These are phyloP conservation scores for Corythornis vintsioides DNA, from an alignment of 2,113 vertebrate genomes.

Conservation along the genomic window DNA sequence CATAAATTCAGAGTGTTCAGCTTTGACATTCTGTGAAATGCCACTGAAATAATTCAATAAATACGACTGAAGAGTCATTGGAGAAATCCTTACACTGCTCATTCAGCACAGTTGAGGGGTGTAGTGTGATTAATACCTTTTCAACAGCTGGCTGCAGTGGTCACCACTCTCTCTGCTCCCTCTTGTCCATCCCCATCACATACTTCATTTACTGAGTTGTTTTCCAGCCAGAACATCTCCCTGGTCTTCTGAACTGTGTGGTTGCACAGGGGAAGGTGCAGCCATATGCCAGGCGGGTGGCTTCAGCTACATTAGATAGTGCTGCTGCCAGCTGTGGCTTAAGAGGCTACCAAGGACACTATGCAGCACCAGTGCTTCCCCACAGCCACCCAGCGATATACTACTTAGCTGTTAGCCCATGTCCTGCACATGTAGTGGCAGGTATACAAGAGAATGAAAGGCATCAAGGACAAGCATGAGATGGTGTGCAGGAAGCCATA, in stretches of 20 bases:
- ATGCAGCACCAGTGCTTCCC: not conserved
- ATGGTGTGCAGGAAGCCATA: not conserved
- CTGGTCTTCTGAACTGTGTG: not conserved
- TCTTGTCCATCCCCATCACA: not conserved
- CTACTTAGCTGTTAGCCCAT: not conserved
- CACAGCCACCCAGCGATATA: not conserved
- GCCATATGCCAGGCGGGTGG: not conserved
- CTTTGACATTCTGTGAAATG: not conserved
- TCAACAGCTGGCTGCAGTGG: not conserved
- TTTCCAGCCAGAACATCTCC: not conserved
- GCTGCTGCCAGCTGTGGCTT: not conserved
- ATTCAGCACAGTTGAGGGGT: not conserved
- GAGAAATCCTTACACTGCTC: not conserved
- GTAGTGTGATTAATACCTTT: not conserved
- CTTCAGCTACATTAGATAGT: not conserved
- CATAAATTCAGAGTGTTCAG: not conserved
- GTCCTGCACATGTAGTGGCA: fast-evolving
- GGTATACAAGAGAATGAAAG: not conserved
- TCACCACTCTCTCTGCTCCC: not conserved
- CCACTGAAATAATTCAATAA: not conserved
- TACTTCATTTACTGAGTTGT: not conserved
- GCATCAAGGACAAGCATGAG: not conserved
- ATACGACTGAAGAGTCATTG: not conserved
- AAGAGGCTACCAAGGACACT: fast-evolving
- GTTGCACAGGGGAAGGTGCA: not conserved